Base-by-base conservation (phyloP, 2,797 vertebrate species). In the Onychomys torridus region DNA sequence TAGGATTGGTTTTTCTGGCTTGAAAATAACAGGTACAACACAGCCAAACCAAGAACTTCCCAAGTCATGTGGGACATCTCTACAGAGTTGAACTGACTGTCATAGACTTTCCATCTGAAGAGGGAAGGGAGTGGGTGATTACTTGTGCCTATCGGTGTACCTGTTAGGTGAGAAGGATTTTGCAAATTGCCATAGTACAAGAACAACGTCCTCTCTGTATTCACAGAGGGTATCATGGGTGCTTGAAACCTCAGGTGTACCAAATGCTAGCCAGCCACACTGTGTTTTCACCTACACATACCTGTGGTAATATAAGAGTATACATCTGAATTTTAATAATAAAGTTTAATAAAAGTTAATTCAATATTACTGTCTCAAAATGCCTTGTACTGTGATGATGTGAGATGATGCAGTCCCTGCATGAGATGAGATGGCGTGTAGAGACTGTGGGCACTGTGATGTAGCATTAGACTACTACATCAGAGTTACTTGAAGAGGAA, bases 1-100 rank as follows among this genome's bases (percentile, higher is more conserved):
- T 90, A 85, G 10, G 46, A 85, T 65, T 94, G 52, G 92, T 91
- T 95, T 96, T 87, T 65, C n/a, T 89, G 59, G 25, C 37, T 96
- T 93, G 32, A 67, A 96, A 94, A 93, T 67, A 90, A 65, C 61
- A 96, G 91, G 37, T 73, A n/a, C 40, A 92, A 8, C 4, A 14
- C 5, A 4, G 63, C n/a, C 78, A 89, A 91, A 37, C 43, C 57
- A 95, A 76, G 34, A 76, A 14, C 84, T 97, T 86, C 92, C 34
- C 71, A 89, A 97, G 89, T 21, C 49, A 84, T 94, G 82, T 63
- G 21, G 57, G 52, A 14, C 71, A 85, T 46, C 67, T 90, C 63
- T 59, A 1, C 11, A 92, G 69, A 82, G n/a, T 52, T 57, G 52
- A 76, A 37, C 4, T 55, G 46, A 75, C 29, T 49, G 5, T 76